Evolutionary conservation across 2,113 vertebrate species (phyloP), one percentile per base, ranked within the genome.

Genomic region (Peromyscus polionotus): DNA sequence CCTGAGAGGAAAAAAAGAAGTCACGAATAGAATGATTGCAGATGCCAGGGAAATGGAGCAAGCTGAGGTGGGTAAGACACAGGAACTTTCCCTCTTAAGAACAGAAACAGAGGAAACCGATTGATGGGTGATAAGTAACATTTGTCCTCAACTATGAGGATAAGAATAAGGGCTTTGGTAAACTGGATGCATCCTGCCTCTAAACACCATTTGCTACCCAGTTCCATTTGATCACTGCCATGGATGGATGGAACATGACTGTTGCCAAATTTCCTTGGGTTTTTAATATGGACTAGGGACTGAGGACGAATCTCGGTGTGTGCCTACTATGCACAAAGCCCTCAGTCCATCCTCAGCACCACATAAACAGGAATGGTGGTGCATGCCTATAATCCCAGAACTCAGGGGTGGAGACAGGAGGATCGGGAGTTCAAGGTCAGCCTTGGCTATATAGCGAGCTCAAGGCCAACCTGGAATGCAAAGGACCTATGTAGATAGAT

Each of bases 11-110:
- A 73, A 24, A 14, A 70, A 4, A 70, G 81, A 39, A 45, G 14
- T 95, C 90, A 39, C 31, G 75, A 63, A 3, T 61, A 61, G 51
- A 80, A 83, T 20, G 67, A 19, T 65, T n/a, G 28, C 80, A 88
- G 65, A 54, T 33, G 73, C 59, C 72, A 70, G 19, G 20, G 59
- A 88, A 91, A 70, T 42, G 10, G 83, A 94, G 84, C 76, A 83
- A 92, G 72, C 33, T 57, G 28, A 26, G 45, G 91, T 90, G 90
- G 63, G 88, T 20, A 36, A 95, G 80, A 97, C 92, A 89, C 54
- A 51, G 6, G 61, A 36, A 83, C 76, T 79, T 72, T 94, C 63
- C 48, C 33, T 28, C 83, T 87, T 65, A 89, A 63, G 79, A 61
- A 95, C 65, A 90, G 67, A n/a, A 76, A 42, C 68, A 45, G n/a